These are phyloP conservation scores for Halcyon leucocephala DNA, from an alignment of 2,797 vertebrate species.

Conservation along the genomic window DNA sequence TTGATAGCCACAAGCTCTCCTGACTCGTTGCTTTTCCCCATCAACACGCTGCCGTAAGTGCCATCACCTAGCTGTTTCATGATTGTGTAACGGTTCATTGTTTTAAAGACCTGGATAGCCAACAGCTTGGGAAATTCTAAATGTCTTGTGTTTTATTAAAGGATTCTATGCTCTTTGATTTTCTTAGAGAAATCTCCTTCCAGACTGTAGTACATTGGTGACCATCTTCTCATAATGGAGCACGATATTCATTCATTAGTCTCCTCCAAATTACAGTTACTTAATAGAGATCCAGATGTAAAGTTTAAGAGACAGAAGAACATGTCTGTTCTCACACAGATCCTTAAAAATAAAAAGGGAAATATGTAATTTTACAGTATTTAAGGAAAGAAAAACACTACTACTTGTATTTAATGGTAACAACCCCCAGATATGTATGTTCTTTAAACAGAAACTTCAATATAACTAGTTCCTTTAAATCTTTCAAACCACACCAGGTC, in stretches of 20 bases:
- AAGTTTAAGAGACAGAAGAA: slow-evolving; percentile 9
- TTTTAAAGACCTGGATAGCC: not conserved
- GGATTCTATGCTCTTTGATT: not conserved
- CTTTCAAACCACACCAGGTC: not conserved
- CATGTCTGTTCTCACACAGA: slow-evolving; percentile 48
- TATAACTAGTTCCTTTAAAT: not conserved
- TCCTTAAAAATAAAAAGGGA: not conserved
- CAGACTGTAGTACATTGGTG: not conserved
- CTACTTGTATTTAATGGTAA: not conserved
- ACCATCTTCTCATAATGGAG: slow-evolving; percentile 36
- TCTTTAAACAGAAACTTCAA: not conserved
- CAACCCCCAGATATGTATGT: not conserved
- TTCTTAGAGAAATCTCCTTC: not conserved
- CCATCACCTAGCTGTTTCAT: slow-evolving; percentile 95
- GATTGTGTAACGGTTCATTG: slow-evolving; percentile 95
- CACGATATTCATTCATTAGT: not conserved
- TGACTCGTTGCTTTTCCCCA: slow-evolving; percentile 95
- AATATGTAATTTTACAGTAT: not conserved
- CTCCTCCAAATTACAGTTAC: not conserved
- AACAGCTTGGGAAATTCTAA: not conserved
- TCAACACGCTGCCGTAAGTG: slow-evolving; percentile 95
- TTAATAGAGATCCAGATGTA: not conserved
- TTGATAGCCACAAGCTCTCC: slow-evolving; percentile 98
- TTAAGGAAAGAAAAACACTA: not conserved
- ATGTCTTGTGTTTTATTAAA: not conserved